A percentile compares a stretch with the other conserved stretches of the same genome.
Conservation (phyloP, 2,797 vertebrate species). For the Takifugu ocellatus region DNA sequence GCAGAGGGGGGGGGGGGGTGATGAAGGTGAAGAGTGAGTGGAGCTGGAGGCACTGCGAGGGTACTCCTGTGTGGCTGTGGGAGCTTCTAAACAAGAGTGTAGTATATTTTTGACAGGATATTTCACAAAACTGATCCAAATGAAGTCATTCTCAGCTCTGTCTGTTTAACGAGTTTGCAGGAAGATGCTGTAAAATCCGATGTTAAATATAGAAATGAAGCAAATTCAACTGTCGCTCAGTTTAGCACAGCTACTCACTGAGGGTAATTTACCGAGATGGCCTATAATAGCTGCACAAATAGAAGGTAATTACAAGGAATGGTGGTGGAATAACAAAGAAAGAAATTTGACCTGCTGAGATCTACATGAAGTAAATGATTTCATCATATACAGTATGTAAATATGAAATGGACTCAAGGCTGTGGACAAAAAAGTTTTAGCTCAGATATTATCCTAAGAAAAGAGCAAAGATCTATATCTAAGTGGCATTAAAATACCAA, state of each 20-base stretch:
- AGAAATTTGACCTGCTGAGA: neutral
- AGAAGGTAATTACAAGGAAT: slow-evolving; percentile 36
- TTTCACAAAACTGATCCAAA: slow-evolving; percentile 4
- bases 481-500: neutral
- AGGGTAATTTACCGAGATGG: slow-evolving; percentile 49
- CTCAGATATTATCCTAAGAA: neutral
- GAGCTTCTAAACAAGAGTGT: slow-evolving; percentile 2
- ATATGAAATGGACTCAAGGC: too few species aligned
- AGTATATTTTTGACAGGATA: slow-evolving; percentile 28
- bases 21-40: slow-evolving; percentile 31
- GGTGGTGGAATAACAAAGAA: slow-evolving; percentile 9
- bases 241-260: slow-evolving; percentile 61
- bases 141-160: slow-evolving; percentile 3
- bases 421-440: too few species aligned
- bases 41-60: slow-evolving; percentile 18
- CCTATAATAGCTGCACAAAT: slow-evolving; percentile 36
- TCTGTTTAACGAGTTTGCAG: slow-evolving; percentile 12
- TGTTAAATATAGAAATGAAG: slow-evolving; percentile 51
- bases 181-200: slow-evolving; percentile 12
- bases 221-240: slow-evolving; percentile 37
- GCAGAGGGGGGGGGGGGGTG: slow-evolving; percentile 34
- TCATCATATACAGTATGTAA: neutral
- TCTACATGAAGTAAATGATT: neutral
- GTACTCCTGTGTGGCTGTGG: slow-evolving; percentile 24
- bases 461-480: slow-evolving; percentile 19